Conservation (phyloP, 1,140 invertebrate species). For the Bombus confusus region DNA sequence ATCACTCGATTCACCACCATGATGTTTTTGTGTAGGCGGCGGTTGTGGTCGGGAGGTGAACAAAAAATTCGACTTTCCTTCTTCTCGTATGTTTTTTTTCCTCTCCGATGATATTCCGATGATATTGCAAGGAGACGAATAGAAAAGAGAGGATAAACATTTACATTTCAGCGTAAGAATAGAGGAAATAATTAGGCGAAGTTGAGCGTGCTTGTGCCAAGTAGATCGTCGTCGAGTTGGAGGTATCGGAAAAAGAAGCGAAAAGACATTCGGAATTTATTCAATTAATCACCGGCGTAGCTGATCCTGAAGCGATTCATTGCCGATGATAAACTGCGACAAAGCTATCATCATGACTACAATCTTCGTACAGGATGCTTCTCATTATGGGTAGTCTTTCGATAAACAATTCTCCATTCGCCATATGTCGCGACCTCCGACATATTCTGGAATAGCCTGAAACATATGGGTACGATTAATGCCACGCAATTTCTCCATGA, state of each 20-base stretch:
- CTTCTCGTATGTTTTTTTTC: neutral
- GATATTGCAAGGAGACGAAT: neutral
- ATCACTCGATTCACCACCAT: neutral
- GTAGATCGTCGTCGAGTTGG: neutral
- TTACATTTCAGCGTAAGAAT: neutral
- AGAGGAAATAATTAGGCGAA: neutral
- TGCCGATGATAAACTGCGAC: neutral
- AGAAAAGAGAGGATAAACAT: neutral
- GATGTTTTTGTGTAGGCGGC: neutral
- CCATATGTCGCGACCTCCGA: no score
- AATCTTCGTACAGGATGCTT: neutral
- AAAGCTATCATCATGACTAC: neutral
- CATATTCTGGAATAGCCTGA: neutral
- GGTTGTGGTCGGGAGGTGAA: neutral
- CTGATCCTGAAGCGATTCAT: neutral
- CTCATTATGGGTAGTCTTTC: neutral
- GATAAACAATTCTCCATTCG: no score
- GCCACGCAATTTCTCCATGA: neutral
- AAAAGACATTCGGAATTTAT: neutral
- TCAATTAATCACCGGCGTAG: slow-evolving; percentile 10
- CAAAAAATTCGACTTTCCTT: neutral
- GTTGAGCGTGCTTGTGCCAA: neutral
- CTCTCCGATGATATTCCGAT: neutral
- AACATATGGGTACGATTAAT: slow-evolving; percentile 1
- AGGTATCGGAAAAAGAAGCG: neutral